Evolutionary conservation across 1,140 invertebrate species (phyloP).

Genomic region (Lepidurus couesii): DNA sequence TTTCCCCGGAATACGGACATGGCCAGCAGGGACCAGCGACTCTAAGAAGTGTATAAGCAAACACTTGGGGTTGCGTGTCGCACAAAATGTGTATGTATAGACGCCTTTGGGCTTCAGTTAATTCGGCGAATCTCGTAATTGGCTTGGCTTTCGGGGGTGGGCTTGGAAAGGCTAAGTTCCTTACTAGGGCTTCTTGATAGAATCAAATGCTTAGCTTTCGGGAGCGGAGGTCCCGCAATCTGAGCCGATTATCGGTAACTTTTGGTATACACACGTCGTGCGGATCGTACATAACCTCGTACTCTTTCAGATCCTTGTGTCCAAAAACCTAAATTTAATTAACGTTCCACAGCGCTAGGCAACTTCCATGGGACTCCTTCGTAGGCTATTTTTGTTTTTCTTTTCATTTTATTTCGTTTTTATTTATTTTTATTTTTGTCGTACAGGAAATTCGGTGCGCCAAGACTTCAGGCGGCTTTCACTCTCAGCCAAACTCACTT

Average conservation of each 20-base stretch:
- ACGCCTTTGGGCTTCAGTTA: background rate
- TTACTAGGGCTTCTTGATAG: slow-evolving; percentile 9
- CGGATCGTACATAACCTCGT: background rate
- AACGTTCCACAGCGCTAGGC: background rate
- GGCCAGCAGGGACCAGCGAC: background rate
- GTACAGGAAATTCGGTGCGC: too few relatives aligned
- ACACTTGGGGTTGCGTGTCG: slow-evolving; percentile 2
- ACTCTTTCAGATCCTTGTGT: background rate
- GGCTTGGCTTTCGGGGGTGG: slow-evolving; percentile 3
- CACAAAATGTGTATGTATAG: background rate
- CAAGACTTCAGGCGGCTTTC: too few relatives aligned
- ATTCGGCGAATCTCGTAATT: slow-evolving; percentile 22
- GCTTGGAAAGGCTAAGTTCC: slow-evolving; percentile 8
- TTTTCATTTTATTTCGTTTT: background rate
- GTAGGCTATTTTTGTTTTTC: background rate
- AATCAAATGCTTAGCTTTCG: slow-evolving; percentile 16
- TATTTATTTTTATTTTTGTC: too few relatives aligned
- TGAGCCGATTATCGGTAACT: background rate
- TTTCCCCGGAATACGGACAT: too few relatives aligned
- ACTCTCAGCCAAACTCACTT: background rate
- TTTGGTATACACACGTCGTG: background rate
- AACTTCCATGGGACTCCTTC: background rate
- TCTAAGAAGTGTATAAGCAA: background rate
- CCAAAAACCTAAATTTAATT: background rate
- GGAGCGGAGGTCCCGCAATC: slow-evolving; percentile 20